A percentile compares a stretch with the other conserved stretches of the same genome.
Conservation (phyloP, 1,140 invertebrate genomes). For the Marisa cornuarietis region DNA sequence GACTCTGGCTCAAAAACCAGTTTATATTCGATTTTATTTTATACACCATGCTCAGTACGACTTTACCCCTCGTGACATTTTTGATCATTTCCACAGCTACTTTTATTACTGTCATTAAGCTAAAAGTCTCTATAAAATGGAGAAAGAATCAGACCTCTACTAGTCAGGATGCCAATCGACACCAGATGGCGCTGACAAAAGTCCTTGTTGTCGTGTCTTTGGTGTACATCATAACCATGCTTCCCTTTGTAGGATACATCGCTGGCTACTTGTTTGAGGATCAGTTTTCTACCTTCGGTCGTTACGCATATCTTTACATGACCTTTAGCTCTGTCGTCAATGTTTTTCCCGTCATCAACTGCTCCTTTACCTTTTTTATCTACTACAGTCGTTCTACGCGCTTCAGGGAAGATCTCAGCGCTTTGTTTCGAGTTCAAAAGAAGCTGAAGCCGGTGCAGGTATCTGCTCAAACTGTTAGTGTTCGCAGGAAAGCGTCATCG, state of each 20-base stretch:
- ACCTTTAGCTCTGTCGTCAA: not conserved
- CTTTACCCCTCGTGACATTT: not conserved
- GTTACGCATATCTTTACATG: not conserved
- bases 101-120: not conserved
- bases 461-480: too few species aligned
- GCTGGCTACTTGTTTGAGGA: not conserved
- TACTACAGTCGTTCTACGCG: too few species aligned
- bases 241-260: not conserved
- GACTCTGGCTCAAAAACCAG: too few species aligned
- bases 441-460: too few species aligned
- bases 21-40: too few species aligned
- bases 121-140: not conserved
- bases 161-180: not conserved
- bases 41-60: not conserved
- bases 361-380: not conserved
- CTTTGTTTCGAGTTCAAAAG: too few species aligned
- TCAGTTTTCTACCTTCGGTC: not conserved
- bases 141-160: not conserved
- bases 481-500: fast-evolving
- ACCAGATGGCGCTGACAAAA: not conserved
- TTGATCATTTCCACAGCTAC: slow-evolving; percentile 1
- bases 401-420: too few species aligned
- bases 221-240: not conserved
- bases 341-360: not conserved
- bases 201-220: not conserved